Evolutionary conservation across 2,797 vertebrate species (phyloP).

Genomic region (Spinibarbus caldwelli): DNA sequence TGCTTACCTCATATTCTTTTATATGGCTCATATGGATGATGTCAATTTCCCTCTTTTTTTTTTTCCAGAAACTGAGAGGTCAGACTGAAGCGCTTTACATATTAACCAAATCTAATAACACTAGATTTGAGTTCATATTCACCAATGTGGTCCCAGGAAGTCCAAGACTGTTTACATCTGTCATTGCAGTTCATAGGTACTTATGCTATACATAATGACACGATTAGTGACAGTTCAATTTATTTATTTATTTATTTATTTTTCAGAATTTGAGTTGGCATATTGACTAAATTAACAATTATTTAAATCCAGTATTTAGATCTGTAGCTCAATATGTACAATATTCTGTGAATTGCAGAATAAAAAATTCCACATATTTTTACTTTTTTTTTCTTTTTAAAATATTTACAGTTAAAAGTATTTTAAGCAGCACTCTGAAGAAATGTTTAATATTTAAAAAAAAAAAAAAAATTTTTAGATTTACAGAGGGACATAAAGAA

Average conservation of each 20-base stretch:
- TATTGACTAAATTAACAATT: not conserved
- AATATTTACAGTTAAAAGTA: not conserved
- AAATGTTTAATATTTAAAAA: too few relatives aligned
- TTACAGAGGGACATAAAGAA: too few relatives aligned
- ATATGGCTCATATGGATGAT: not conserved
- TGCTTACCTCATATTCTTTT: constrained; percentile 60
- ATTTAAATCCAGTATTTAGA: not conserved
- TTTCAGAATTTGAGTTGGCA: not conserved
- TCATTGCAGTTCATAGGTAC: constrained; percentile 98
- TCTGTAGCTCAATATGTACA: not conserved
- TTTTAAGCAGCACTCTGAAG: not conserved
- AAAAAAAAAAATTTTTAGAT: too few relatives aligned
- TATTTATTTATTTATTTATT: too few relatives aligned
- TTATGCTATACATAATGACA: not conserved
- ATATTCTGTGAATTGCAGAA: not conserved
- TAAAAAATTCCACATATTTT: not conserved
- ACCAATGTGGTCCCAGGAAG: constrained; percentile 97
- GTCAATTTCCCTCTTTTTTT: constrained; percentile 34
- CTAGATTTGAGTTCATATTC: constrained; percentile 99
- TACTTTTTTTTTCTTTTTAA: too few relatives aligned
- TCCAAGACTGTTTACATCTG: constrained; percentile 95
- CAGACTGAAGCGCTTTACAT: constrained; percentile 99
- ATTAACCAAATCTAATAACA: constrained; percentile 96
- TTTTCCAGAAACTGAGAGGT: constrained; percentile 91
- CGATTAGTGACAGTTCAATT: not conserved